Evolutionary conservation across 2,888 invertebrate genomes (phyloP).

Genomic region (Podotricha telesiphe): DNA sequence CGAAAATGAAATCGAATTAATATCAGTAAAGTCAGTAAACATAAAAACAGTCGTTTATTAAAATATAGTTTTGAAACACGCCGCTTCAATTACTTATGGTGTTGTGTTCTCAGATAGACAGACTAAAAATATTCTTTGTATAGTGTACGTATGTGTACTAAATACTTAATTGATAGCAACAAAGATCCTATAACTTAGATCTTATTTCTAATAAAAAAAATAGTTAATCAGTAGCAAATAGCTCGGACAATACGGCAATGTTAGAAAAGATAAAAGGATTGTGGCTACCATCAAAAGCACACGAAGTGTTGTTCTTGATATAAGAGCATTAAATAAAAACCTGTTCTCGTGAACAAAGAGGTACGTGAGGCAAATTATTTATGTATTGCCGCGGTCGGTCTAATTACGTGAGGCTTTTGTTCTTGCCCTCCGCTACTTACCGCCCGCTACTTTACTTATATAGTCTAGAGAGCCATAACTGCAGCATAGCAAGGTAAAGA

Average conservation of each 20-base stretch:
- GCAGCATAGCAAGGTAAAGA: constrained; percentile 60
- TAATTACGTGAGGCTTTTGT: constrained; percentile 82
- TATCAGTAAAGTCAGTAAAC: no score
- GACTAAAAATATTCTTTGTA: no score
- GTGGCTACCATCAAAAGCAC: constrained; percentile 71
- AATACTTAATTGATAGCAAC: no score
- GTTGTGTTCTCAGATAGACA: no score
- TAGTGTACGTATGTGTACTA: no score
- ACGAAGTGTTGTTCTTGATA: constrained; percentile 76
- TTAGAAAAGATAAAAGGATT: constrained; percentile 63
- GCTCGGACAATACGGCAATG: constrained; percentile 32
- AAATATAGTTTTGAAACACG: no score
- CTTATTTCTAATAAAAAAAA: no score
- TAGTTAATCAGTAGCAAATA: constrained; percentile 34
- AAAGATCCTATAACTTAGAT: no score
- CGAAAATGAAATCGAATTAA: no score
- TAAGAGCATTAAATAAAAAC: constrained; percentile 80
- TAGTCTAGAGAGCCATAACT: constrained; percentile 67
- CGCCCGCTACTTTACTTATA: constrained; percentile 63
- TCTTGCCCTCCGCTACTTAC: constrained; percentile 64
- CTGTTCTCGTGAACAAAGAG: constrained; percentile 76
- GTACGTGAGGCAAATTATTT: constrained; percentile 83
- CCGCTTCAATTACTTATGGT: no score
- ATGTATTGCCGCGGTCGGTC: constrained; percentile 81
- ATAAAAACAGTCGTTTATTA: no score